Conservation (phyloP, 2,797 vertebrate species). For the Pangasius djambal region DNA sequence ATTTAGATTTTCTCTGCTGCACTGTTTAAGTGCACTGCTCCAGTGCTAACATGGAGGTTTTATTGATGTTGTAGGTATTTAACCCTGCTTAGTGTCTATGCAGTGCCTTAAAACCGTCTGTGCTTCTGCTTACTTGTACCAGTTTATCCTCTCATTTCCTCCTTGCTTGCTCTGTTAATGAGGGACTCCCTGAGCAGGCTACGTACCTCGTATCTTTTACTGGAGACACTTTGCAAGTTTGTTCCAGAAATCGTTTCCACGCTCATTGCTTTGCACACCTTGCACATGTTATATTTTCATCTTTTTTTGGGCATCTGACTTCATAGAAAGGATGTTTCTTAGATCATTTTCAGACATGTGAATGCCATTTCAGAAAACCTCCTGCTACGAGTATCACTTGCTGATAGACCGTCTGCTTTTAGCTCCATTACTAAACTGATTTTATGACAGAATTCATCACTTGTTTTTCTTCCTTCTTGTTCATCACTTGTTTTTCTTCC, state of each 20-base stretch:
- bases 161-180: constrained; percentile 26
- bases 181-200: background rate
- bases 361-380: background rate
- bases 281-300: background rate
- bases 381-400: background rate
- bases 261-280: background rate
- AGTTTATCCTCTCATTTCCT: background rate
- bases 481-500: background rate
- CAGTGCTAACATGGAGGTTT: background rate
- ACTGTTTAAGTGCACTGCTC: no score
- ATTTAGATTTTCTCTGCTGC: background rate
- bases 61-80: constrained; percentile 5
- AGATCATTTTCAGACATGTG: no score
- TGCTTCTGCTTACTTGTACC: background rate
- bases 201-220: constrained; percentile 15
- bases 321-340: background rate
- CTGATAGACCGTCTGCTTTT: background rate
- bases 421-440: background rate
- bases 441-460: background rate
- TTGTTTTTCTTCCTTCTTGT: background rate
- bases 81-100: background rate
- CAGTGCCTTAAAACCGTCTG: background rate
- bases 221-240: background rate
- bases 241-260: constrained; percentile 15
- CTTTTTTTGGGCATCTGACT: background rate